These are phyloP conservation scores for Paraplagusia blochii DNA, from an alignment of 2,113 vertebrate genomes.

Conservation along the genomic window DNA sequence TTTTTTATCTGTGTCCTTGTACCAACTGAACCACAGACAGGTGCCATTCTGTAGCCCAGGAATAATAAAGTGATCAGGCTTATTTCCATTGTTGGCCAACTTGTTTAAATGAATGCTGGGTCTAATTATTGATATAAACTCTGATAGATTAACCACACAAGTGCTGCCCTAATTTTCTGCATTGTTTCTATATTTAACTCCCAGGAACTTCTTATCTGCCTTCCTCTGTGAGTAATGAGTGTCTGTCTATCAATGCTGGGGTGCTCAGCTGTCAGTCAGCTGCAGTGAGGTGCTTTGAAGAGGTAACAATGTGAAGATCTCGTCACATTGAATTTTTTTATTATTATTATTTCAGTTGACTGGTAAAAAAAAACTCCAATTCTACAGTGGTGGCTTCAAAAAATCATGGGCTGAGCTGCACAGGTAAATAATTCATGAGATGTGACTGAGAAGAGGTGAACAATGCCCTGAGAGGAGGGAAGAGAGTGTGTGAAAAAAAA, in stretches of 20 bases:
- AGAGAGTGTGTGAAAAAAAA: constrained; percentile 3
- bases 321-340: constrained; percentile 16
- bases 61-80: no score
- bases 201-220: neutral
- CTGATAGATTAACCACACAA: no score
- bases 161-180: neutral
- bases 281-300: neutral
- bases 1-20: no score
- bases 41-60: no score
- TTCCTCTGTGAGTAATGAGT: neutral
- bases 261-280: neutral
- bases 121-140: no score
- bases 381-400: constrained; percentile 27
- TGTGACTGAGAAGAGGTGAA: constrained; percentile 59
- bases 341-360: neutral
- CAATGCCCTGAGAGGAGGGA: constrained; percentile 49
- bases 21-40: no score
- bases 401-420: constrained; percentile 33
- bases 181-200: neutral
- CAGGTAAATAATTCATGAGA: constrained; percentile 70
- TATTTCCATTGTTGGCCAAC: no score
- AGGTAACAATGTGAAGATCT: constrained; percentile 13
- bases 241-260: no score
- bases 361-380: constrained; percentile 8
- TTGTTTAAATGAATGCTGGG: no score